These are phyloP conservation scores for Diorhabda elongata DNA, from an alignment of 1,140 invertebrate genomes.

Conservation along the genomic window DNA sequence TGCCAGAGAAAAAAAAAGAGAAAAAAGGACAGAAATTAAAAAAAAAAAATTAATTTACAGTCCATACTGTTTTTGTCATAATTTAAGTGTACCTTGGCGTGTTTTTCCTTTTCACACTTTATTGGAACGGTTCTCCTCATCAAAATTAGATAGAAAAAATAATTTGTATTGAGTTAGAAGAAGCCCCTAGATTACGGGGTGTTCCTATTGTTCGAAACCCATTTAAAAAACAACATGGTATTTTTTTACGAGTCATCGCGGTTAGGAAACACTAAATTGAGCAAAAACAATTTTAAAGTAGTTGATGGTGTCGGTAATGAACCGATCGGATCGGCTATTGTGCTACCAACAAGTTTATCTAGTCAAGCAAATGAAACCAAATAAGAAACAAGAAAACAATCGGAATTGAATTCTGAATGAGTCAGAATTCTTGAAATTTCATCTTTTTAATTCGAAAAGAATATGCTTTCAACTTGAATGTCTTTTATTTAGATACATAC, in stretches of 20 bases:
- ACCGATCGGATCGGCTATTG: conserved; percentile 6
- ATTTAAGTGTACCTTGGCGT: too few relatives aligned
- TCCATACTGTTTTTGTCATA: too few relatives aligned
- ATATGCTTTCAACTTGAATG: too few relatives aligned
- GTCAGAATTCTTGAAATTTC: neutral
- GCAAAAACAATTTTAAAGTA: conserved; percentile 11
- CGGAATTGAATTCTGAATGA: conserved; percentile 7
- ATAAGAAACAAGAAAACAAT: conserved; percentile 11
- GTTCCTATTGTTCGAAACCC: conserved; percentile 11
- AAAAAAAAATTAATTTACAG: too few relatives aligned
- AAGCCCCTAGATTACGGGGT: conserved; percentile 5
- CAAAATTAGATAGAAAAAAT: too few relatives aligned
- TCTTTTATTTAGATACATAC: too few relatives aligned
- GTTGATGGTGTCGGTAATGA: conserved; percentile 8
- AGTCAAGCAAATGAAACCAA: conserved; percentile 2
- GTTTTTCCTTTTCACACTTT: too few relatives aligned
- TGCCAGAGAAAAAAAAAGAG: too few relatives aligned
- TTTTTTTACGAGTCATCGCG: conserved; percentile 4
- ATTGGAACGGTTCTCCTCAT: too few relatives aligned
- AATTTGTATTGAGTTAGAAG: neutral
- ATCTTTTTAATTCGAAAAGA: too few relatives aligned
- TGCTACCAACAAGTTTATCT: conserved; percentile 15
- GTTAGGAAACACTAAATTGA: conserved; percentile 14
- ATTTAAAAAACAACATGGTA: neutral
- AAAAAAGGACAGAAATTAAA: too few relatives aligned